A percentile compares a stretch with the other conserved stretches of the same genome.
phyloP scores from a whole-genome alignment of 2,113 vertebrate genomes.

The Strix uralensis region DNA sequence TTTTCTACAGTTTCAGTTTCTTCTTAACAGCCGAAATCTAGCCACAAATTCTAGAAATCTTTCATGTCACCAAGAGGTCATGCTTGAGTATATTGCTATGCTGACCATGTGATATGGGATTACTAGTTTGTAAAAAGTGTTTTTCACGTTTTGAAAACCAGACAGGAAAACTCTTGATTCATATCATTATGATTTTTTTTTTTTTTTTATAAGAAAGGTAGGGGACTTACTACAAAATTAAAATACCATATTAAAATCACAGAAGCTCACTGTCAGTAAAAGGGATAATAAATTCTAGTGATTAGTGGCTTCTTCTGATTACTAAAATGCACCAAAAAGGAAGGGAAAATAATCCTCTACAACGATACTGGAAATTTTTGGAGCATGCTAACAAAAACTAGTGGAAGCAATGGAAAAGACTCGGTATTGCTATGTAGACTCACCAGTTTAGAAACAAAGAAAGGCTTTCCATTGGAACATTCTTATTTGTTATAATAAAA shows the following conservation, averaged over 20 bases:
- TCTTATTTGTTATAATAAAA: background rate
- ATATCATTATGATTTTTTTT: background rate
- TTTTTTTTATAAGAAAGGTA: background rate
- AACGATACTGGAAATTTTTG: background rate
- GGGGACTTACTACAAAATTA: background rate
- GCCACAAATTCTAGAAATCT: background rate
- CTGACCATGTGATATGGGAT: background rate
- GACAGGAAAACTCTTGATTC: background rate
- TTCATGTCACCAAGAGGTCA: background rate
- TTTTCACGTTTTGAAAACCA: background rate
- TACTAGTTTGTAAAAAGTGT: background rate
- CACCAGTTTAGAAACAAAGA: background rate
- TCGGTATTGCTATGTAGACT: background rate
- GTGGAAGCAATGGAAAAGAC: background rate
- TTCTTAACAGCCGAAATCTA: background rate
- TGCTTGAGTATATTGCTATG: fast-evolving
- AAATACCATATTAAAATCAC: background rate
- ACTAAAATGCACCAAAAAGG: background rate
- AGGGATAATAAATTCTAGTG: background rate
- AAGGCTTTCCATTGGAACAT: background rate
- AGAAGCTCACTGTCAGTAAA: background rate
- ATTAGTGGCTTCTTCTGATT: background rate
- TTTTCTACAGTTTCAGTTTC: background rate
- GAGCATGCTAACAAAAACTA: background rate
- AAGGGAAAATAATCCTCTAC: background rate